Conservation (phyloP, 1,140 invertebrate species). For the Panulirus ornatus region DNA sequence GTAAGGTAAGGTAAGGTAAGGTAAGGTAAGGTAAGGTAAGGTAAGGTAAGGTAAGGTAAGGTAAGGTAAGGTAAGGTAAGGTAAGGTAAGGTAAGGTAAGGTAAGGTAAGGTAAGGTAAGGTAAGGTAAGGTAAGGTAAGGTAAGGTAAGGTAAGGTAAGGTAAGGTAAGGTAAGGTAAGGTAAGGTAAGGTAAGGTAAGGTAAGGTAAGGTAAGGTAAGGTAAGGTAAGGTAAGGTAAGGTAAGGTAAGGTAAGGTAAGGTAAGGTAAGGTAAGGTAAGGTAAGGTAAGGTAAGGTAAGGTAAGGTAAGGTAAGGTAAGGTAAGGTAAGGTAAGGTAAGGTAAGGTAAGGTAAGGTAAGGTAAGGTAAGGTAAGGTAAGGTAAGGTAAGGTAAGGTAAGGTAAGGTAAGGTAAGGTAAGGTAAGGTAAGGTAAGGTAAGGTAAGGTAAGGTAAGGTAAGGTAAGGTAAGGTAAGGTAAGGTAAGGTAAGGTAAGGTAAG, state of each 20-base stretch:
- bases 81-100: slow-evolving; percentile 28
- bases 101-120: slow-evolving; percentile 18
- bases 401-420: too few relatives aligned
- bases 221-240: slow-evolving; percentile 8
- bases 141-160: slow-evolving; percentile 21
- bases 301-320: slow-evolving; percentile 52
- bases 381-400: slow-evolving; percentile 13
- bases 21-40: slow-evolving; percentile 19
- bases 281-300: slow-evolving; percentile 48
- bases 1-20: slow-evolving; percentile 38
- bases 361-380: slow-evolving; percentile 29
- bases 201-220: slow-evolving; percentile 43
- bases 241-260: slow-evolving; percentile 25
- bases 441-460: too few relatives aligned
- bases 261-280: slow-evolving; percentile 22
- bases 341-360: slow-evolving; percentile 4
- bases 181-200: slow-evolving; percentile 49
- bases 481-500: too few relatives aligned
- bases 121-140: slow-evolving; percentile 21
- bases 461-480: too few relatives aligned
- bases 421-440: too few relatives aligned
- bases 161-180: slow-evolving; percentile 54
- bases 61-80: slow-evolving; percentile 12
- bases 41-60: slow-evolving; percentile 23
- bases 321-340: slow-evolving; percentile 48